phyloP scores from a whole-genome alignment of 2,797 vertebrate genomes.

The Betta splendens region DNA sequence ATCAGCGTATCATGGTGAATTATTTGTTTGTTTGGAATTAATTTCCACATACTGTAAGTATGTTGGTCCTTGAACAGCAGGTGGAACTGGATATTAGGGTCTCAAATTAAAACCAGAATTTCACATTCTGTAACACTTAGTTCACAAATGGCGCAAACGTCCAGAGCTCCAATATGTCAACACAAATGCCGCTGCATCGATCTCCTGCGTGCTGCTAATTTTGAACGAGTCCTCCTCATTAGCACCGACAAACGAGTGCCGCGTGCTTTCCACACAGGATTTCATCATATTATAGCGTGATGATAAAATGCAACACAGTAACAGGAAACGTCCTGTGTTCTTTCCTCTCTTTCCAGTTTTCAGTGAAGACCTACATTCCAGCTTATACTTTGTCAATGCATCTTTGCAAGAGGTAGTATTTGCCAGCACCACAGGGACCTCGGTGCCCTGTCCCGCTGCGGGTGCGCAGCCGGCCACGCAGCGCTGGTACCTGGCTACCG shows the following conservation, averaged over 20 bases:
- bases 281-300: too few relatives aligned
- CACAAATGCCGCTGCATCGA: constrained; percentile 31
- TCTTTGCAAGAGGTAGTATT: constrained; percentile 99
- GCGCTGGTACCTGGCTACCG: constrained; percentile 98
- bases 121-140: constrained; percentile 4
- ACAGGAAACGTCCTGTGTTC: constrained; percentile 30
- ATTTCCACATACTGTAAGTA: too few relatives aligned
- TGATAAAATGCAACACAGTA: too few relatives aligned
- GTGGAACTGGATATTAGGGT: too few relatives aligned
- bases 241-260: constrained; percentile 27
- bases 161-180: constrained; percentile 36
- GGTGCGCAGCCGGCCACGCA: constrained; percentile 92
- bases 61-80: too few relatives aligned
- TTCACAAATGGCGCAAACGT: constrained; percentile 16
- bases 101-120: too few relatives aligned
- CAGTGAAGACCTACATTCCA: constrained; percentile 97
- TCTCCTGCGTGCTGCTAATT: constrained; percentile 29
- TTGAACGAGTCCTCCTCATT: constrained; percentile 28
- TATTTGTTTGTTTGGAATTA: too few relatives aligned
- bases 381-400: constrained; percentile 99
- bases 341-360: constrained; percentile 86
- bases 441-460: constrained; percentile 98
- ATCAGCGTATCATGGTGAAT: too few relatives aligned
- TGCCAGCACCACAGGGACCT: constrained; percentile 97
- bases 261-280: constrained; percentile 13